Percentiles rank a stretch among this genome's conserved stretches.
Conservation (phyloP, 2,888 invertebrate species). For the Lepidocyrtinus sp. region DNA sequence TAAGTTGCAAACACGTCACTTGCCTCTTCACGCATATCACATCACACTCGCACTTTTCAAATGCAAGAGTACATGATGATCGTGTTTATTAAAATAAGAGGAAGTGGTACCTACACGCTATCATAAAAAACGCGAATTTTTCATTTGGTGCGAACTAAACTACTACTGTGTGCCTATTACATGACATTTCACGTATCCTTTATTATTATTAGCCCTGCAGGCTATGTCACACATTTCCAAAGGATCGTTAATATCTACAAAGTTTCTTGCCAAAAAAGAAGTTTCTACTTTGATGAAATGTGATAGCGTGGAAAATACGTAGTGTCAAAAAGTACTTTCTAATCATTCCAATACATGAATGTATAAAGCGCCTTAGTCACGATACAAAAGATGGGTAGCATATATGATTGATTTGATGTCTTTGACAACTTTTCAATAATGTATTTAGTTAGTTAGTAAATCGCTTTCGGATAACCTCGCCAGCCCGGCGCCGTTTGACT, state of each 20-base stretch:
- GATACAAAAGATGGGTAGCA: neutral
- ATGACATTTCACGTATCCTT: neutral
- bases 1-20: constrained; percentile 32
- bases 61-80: constrained; percentile 25
- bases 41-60: neutral
- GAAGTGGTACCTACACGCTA: constrained; percentile 38
- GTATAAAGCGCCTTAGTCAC: too few species aligned
- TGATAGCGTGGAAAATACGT: too few species aligned
- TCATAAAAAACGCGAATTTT: constrained; percentile 27
- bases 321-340: too few species aligned
- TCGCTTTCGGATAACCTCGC: constrained; percentile 28
- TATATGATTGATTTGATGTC: constrained; percentile 7
- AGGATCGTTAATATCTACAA: neutral
- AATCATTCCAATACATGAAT: too few species aligned
- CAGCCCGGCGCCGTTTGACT: constrained; percentile 26
- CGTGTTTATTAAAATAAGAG: constrained; percentile 35
- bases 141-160: constrained; percentile 4
- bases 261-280: constrained; percentile 1
- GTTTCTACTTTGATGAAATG: neutral
- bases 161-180: constrained; percentile 9
- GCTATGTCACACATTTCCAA: constrained; percentile 11
- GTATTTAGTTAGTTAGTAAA: too few species aligned
- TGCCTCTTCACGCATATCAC: constrained; percentile 30
- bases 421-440: constrained; percentile 39
- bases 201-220: constrained; percentile 9